Conservation (phyloP, 1,140 invertebrate species). For the Drosophila pallidifrons region DNA sequence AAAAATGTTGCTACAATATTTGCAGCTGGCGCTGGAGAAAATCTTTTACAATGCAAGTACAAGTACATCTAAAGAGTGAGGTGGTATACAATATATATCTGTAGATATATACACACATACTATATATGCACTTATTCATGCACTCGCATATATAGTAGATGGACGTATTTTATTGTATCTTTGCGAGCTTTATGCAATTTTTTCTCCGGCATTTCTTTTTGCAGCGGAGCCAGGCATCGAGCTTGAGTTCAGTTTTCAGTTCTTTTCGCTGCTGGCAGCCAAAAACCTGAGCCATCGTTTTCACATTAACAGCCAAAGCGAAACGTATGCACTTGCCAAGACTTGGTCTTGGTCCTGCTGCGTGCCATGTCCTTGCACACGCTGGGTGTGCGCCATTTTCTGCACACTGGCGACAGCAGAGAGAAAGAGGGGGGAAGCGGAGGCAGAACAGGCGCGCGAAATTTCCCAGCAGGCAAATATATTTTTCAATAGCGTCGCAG, state of each 20-base stretch:
- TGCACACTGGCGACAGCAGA: slow-evolving; percentile 18
- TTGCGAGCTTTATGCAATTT: slow-evolving; percentile 60
- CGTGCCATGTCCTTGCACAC: slow-evolving; percentile 42
- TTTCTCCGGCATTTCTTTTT: slow-evolving; percentile 46
- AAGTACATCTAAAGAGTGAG: slow-evolving; percentile 30
- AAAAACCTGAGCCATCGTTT: slow-evolving; percentile 81
- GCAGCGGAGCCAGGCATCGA: neutral
- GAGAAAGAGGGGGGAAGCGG: neutral
- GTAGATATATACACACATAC: slow-evolving; percentile 13
- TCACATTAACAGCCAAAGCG: slow-evolving; percentile 81
- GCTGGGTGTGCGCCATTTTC: slow-evolving; percentile 15
- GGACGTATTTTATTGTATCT: slow-evolving; percentile 43
- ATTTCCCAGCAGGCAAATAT: slow-evolving; percentile 83
- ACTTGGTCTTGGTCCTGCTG: slow-evolving; percentile 34
- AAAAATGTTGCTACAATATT: slow-evolving; percentile 82
- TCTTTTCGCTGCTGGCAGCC: slow-evolving; percentile 52
- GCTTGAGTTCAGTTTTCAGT: neutral
- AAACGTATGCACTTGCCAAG: slow-evolving; percentile 79
- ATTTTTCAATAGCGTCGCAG: slow-evolving; percentile 81
- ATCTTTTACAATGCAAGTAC: slow-evolving; percentile 73
- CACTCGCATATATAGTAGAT: slow-evolving; percentile 35
- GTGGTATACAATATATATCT: slow-evolving; percentile 15
- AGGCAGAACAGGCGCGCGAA: slow-evolving; percentile 60
- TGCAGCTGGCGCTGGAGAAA: slow-evolving; percentile 71
- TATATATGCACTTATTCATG: slow-evolving; percentile 47